These are phyloP conservation scores for Orthosia incerta DNA, from an alignment of 2,888 invertebrate species.

Conservation along the genomic window DNA sequence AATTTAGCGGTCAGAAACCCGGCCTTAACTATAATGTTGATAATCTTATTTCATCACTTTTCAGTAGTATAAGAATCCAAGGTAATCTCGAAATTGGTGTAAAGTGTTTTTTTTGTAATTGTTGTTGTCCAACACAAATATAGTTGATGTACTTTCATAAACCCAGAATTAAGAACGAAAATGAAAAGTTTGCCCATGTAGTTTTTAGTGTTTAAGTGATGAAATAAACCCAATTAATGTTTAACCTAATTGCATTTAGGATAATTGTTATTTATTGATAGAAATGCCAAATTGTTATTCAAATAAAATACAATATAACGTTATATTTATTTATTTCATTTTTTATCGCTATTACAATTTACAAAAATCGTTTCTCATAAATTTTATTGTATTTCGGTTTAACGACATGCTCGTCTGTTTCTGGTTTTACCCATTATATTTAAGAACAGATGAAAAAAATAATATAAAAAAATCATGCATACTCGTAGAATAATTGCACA, in stretches of 20 bases:
- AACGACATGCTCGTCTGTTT: slow-evolving; percentile 29
- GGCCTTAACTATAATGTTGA: no score
- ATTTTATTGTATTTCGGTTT: slow-evolving; percentile 45
- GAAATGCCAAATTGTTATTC: slow-evolving; percentile 71
- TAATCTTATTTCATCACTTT: no score
- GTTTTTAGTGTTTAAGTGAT: slow-evolving; percentile 8
- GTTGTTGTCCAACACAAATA: no score
- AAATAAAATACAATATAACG: slow-evolving; percentile 66
- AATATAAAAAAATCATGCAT: slow-evolving; percentile 22
- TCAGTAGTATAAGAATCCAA: no score
- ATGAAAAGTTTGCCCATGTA: no score
- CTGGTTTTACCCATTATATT: slow-evolving; percentile 20
- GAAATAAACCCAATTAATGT: slow-evolving; percentile 28
- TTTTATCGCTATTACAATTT: slow-evolving; percentile 64
- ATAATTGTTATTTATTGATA: slow-evolving; percentile 69
- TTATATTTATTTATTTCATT: slow-evolving; percentile 62
- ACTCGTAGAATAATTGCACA: slow-evolving; percentile 35
- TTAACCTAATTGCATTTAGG: slow-evolving; percentile 62
- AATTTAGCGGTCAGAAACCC: no score
- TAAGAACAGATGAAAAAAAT: slow-evolving; percentile 3
- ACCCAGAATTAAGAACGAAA: background rate
- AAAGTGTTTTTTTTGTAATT: no score
- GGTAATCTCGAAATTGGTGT: no score
- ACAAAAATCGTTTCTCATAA: slow-evolving; percentile 55
- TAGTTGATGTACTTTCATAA: background rate